Conservation (phyloP, 2,888 invertebrate genomes). For the Miltochrista miniata region DNA sequence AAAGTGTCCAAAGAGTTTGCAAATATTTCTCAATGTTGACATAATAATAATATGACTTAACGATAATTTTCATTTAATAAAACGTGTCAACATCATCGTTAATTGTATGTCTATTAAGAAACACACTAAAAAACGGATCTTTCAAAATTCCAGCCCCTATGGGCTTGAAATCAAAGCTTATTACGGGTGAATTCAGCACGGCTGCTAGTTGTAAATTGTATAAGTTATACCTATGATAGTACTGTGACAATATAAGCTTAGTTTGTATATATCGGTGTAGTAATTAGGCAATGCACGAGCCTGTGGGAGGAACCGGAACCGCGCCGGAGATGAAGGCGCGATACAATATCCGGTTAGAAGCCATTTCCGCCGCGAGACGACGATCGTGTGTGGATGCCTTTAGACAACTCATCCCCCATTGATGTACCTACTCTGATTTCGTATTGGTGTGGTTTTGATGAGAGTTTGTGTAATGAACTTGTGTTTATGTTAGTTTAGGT, state of each 20-base stretch:
- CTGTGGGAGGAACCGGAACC: constrained; percentile 72
- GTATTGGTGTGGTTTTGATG: constrained; percentile 38
- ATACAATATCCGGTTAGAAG: constrained; percentile 84
- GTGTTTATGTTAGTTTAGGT: constrained; percentile 4
- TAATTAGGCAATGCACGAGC: constrained; percentile 78
- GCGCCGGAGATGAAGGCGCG: constrained; percentile 83
- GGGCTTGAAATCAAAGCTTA: too few species aligned
- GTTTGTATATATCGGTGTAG: constrained; percentile 43
- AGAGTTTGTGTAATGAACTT: constrained; percentile 23
- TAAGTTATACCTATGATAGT: not conserved
- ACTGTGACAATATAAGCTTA: constrained; percentile 6
- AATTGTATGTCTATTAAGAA: too few species aligned
- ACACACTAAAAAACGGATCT: too few species aligned
- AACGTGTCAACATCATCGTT: too few species aligned
- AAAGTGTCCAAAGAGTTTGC: too few species aligned
- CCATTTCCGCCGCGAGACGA: constrained; percentile 81
- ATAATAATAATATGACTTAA: too few species aligned
- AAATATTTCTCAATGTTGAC: too few species aligned
- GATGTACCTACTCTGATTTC: constrained; percentile 45
- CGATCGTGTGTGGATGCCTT: constrained; percentile 67
- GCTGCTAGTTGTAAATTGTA: not conserved
- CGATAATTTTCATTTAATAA: too few species aligned
- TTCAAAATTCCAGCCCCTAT: too few species aligned
- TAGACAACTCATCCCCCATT: constrained; percentile 37
- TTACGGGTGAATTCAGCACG: too few species aligned